Evolutionary conservation across 2,797 vertebrate species (phyloP).

Genomic region (Hemibagrus guttatus): DNA sequence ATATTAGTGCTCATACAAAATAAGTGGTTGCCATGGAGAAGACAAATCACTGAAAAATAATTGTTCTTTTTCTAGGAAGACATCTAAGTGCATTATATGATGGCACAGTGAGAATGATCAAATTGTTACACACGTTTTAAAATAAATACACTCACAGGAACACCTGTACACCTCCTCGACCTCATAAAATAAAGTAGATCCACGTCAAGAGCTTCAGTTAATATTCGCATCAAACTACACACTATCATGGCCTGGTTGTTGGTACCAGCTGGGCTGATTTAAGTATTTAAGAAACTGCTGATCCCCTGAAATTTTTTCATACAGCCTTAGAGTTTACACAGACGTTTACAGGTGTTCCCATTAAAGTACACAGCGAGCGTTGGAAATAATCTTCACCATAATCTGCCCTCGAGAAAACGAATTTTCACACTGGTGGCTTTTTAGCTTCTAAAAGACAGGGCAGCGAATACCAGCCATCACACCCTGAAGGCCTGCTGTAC

Average conservation of each 20-base stretch:
- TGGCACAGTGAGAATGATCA: neutral
- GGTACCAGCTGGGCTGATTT: no score
- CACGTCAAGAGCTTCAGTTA: no score
- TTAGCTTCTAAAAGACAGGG: neutral
- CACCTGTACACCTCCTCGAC: no score
- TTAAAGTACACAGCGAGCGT: no score
- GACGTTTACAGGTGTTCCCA: no score
- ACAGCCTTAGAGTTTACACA: no score
- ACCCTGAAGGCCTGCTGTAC: neutral
- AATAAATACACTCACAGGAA: neutral
- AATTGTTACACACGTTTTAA: neutral
- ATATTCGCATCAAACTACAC: no score
- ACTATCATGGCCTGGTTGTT: no score
- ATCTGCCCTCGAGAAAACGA: neutral
- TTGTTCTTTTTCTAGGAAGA: neutral
- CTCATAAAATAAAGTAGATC: no score
- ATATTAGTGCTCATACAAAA: neutral
- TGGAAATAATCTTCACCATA: neutral
- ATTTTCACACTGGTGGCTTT: neutral
- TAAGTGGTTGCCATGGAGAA: neutral
- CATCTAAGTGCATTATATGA: neutral
- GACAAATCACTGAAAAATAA: no score
- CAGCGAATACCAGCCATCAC: neutral
- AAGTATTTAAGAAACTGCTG: no score
- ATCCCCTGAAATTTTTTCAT: no score